These are phyloP conservation scores for Spilogale gracilis DNA, from an alignment of 2,113 vertebrate species.

Conservation along the genomic window DNA sequence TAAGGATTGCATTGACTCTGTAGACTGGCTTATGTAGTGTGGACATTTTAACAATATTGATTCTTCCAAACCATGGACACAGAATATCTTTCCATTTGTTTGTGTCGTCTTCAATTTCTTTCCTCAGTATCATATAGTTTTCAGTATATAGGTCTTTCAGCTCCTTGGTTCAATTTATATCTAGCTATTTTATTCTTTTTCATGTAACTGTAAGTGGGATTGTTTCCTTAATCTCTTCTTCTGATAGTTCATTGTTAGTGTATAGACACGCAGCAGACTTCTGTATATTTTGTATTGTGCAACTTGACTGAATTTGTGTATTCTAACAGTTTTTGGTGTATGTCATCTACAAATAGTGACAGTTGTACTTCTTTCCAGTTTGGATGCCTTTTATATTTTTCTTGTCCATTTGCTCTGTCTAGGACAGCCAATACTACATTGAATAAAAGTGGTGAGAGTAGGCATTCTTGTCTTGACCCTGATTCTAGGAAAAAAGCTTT, in stretches of 20 bases:
- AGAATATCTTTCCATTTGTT: background rate
- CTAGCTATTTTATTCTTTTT: background rate
- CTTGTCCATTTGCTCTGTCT: background rate
- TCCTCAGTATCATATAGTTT: background rate
- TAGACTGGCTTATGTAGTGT: background rate
- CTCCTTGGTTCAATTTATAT: background rate
- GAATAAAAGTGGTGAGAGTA: background rate
- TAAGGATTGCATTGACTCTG: background rate
- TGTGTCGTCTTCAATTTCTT: background rate
- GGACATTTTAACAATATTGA: background rate
- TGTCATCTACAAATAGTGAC: background rate
- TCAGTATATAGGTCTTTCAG: background rate
- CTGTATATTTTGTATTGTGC: background rate
- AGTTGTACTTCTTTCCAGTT: background rate
- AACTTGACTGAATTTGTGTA: background rate
- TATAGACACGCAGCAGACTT: background rate
- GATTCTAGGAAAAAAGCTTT: background rate
- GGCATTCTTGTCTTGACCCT: background rate
- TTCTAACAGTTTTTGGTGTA: background rate
- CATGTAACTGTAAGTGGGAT: background rate
- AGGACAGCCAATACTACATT: background rate
- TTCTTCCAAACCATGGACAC: background rate
- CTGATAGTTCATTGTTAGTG: background rate
- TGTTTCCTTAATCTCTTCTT: background rate
- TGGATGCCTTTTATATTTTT: background rate